Evolutionary conservation across 37 sponge, comb jelly and placozoan genomes (phyloP).

Genomic region (Dysidea cf. avara): DNA sequence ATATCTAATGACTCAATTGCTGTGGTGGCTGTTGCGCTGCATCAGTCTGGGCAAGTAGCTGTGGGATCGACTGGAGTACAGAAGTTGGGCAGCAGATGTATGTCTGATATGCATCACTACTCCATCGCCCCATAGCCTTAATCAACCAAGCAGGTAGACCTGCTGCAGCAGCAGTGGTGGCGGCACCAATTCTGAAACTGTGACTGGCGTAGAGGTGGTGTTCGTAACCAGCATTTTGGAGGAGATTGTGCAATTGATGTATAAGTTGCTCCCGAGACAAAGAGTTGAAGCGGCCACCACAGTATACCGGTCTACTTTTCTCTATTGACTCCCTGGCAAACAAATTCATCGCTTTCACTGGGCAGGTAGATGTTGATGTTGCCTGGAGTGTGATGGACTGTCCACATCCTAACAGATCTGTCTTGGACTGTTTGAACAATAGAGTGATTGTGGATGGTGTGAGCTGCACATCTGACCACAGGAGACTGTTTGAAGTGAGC

Average conservation of each 20-base stretch:
- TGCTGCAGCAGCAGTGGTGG: slow-evolving; percentile 5
- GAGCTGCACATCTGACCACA: neutral
- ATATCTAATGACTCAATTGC: too few species aligned
- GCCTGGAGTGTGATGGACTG: neutral
- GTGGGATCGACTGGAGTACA: too few species aligned
- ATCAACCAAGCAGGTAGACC: neutral
- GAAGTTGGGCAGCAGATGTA: neutral
- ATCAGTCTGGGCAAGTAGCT: too few species aligned
- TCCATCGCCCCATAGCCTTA: neutral
- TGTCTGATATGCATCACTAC: slow-evolving; percentile 2
- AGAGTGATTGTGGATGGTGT: neutral
- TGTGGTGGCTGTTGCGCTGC: too few species aligned
- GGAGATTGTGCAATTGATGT: too few species aligned
- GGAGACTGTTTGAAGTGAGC: neutral
- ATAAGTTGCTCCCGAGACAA: too few species aligned
- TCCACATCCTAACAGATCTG: slow-evolving; percentile 9
- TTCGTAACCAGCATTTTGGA: too few species aligned
- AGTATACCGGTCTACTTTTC: too few species aligned
- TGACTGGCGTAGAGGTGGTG: neutral
- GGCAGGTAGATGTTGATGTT: neutral
- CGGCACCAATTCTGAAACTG: slow-evolving; percentile 4
- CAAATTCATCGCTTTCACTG: neutral
- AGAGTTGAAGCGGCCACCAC: too few species aligned
- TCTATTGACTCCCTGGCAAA: too few species aligned
- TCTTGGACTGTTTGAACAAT: slow-evolving; percentile 9